A percentile compares a stretch with the other conserved stretches of the same genome.
phyloP scores from a whole-genome alignment of 1,140 invertebrate species.

The Platyscapa corneri region DNA sequence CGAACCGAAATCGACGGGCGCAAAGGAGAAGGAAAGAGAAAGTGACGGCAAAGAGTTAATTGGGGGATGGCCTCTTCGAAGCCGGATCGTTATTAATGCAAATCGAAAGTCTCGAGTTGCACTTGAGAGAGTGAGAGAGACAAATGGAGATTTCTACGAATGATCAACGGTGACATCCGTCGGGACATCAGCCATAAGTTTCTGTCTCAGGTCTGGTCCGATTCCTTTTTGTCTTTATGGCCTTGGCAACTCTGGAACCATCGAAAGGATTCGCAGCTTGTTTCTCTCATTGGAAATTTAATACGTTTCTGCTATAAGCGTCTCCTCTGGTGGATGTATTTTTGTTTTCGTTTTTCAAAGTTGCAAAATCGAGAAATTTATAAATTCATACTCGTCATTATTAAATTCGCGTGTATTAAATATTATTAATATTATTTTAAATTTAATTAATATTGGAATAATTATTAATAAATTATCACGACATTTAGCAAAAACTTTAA shows the following conservation, averaged over 20 bases:
- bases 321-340: neutral
- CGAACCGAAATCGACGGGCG: slow-evolving; percentile 52
- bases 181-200: neutral
- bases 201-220: neutral
- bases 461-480: too few relatives aligned
- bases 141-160: slow-evolving; percentile 51
- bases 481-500: too few relatives aligned
- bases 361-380: neutral
- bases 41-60: slow-evolving; percentile 44
- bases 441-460: too few relatives aligned
- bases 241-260: neutral
- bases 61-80: slow-evolving; percentile 26
- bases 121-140: neutral
- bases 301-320: neutral
- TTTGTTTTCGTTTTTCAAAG: neutral
- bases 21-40: slow-evolving; percentile 13
- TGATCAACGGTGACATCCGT: slow-evolving; percentile 42
- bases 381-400: too few relatives aligned
- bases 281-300: slow-evolving; percentile 32
- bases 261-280: neutral
- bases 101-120: slow-evolving; percentile 51
- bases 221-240: neutral
- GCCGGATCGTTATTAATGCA: slow-evolving; percentile 39
- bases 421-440: too few relatives aligned
- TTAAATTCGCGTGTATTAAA: too few relatives aligned